These are phyloP conservation scores for Agrotis segetum DNA, from an alignment of 2,888 invertebrate genomes.

Conservation along the genomic window DNA sequence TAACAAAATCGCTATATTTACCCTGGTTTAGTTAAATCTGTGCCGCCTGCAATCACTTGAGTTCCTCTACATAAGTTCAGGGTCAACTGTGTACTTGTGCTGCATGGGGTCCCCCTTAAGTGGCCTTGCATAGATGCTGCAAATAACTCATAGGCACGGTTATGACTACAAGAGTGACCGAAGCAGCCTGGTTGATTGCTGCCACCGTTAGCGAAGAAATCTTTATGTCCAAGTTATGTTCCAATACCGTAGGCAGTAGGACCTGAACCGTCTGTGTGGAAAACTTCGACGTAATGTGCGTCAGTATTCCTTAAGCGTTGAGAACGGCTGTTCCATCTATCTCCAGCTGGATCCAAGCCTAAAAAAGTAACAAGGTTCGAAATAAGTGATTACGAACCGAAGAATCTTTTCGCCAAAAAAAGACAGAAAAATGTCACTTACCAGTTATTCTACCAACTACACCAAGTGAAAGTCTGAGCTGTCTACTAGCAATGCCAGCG, in stretches of 20 bases:
- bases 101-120: constrained; percentile 71
- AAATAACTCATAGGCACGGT: constrained; percentile 77
- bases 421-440: background rate
- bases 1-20: constrained; percentile 56
- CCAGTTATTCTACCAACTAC: constrained; percentile 33
- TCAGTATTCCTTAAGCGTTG: constrained; percentile 70
- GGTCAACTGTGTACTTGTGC: constrained; percentile 62
- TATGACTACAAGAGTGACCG: constrained; percentile 73
- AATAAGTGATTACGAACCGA: background rate
- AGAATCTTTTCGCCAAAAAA: background rate
- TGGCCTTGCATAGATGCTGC: constrained; percentile 71
- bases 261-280: constrained; percentile 79
- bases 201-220: constrained; percentile 97
- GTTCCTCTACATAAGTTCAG: constrained; percentile 74
- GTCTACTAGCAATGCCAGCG: constrained; percentile 27
- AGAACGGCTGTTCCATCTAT: constrained; percentile 70
- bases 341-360: constrained; percentile 78
- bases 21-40: constrained; percentile 70
- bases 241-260: constrained; percentile 91
- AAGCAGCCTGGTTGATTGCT: constrained; percentile 91
- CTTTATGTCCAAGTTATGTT: constrained; percentile 95
- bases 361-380: background rate
- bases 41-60: constrained; percentile 72
- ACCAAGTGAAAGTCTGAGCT: background rate
- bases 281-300: constrained; percentile 80